Conservation (phyloP, 2,888 invertebrate genomes). For the Drosophila picticornis region DNA sequence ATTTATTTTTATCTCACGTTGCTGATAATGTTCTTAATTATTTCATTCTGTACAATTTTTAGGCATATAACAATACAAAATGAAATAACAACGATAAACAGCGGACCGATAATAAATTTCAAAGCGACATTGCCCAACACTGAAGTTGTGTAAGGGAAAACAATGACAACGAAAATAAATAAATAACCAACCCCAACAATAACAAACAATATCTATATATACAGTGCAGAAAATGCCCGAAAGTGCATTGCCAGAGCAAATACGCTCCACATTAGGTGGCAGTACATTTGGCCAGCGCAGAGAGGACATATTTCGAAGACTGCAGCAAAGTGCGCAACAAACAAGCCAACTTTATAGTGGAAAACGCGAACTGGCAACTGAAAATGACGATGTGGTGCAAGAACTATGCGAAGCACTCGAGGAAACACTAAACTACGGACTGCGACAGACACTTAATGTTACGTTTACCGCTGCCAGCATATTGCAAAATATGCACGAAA, state of each 20-base stretch:
- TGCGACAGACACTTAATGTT: slow-evolving; percentile 87
- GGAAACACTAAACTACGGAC: slow-evolving; percentile 91
- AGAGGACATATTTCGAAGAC: slow-evolving; percentile 81
- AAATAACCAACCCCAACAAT: slow-evolving; percentile 34
- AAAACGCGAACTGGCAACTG: slow-evolving; percentile 95
- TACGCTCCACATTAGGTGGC: slow-evolving; percentile 60
- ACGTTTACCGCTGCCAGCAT: slow-evolving; percentile 75
- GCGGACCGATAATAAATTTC: slow-evolving; percentile 22
- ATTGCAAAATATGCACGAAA: slow-evolving; percentile 90
- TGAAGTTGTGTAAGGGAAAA: slow-evolving; percentile 20
- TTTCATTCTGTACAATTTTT: not conserved
- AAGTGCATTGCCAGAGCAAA: slow-evolving; percentile 46
- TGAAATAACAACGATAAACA: not conserved
- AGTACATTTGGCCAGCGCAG: slow-evolving; percentile 75
- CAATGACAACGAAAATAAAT: slow-evolving; percentile 45
- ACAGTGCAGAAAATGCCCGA: slow-evolving; percentile 54
- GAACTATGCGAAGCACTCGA: slow-evolving; percentile 91
- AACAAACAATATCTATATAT: slow-evolving; percentile 29
- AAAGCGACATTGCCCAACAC: slow-evolving; percentile 20
- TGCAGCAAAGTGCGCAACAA: slow-evolving; percentile 77
- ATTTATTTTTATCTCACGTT: not conserved
- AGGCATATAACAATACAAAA: not conserved
- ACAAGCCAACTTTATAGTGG: slow-evolving; percentile 95
- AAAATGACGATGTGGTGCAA: slow-evolving; percentile 88
- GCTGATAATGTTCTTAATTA: not conserved